Evolutionary conservation across 1,140 invertebrate species (phyloP), one percentile per base, ranked within the genome.

Genomic region (Solenopsis fugax): DNA sequence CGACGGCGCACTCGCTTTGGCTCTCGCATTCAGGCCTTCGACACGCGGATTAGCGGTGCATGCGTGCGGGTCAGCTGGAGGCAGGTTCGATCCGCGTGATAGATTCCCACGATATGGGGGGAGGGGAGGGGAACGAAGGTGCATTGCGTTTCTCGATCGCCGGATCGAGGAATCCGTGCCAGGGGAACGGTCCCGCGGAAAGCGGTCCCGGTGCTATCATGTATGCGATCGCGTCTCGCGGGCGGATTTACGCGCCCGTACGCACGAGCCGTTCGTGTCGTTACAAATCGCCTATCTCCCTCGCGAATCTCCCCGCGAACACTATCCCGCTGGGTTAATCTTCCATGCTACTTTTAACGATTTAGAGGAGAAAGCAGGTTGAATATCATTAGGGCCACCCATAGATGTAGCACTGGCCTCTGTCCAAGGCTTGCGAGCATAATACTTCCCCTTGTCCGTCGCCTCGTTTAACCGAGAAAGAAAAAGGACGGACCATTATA

Each of bases 51-150:
- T 71, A 85, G 75, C 60, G 86, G 60, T 56, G 52, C 73, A 75
- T 72, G 45, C 77, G 85, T 65, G 48, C 24, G 62, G 50, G 56
- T 69, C 24, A 88, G 60, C 58, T n/a, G 24, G 18, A 41, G 60
- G 85, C 77, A 71, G 67, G 69, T 72, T 86, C 65, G 52, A 85
- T 86, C 65, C 81, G 21, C 64, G 54, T 56, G 89, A 90, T 87
- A 82, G 78, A 87, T 90, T 90, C 89, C 89, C 89, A 90, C 89
- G 89, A 77, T 78, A 89, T n/a, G n/a, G n/a, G n/a, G n/a, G n/a
- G n/a, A n/a, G n/a, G 89, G 76, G 73, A 80, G 71, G 76, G 78
- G 85, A 80, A 64, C 75, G 72, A 67, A 77, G 64, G 58, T 60
- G 77, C 64, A 56, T 13, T 52, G 75, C 75, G 82, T 90, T 87